Evolutionary conservation across 92 coral and sea anemone genomes (phyloP).

Genomic region (Paragorgia papillata): DNA sequence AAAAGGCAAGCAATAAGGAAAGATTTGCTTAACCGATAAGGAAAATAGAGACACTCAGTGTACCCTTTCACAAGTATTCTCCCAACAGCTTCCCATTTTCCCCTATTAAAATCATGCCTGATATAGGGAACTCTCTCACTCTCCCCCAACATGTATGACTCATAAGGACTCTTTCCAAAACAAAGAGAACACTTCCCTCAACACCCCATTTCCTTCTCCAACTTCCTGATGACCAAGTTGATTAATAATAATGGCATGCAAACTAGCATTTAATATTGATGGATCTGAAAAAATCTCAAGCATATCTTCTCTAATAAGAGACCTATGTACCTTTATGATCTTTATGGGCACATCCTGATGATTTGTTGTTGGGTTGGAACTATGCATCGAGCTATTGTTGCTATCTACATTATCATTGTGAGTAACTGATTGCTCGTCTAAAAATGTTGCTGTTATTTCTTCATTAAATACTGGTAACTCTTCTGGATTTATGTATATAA

Average conservation of each 20-base stretch:
- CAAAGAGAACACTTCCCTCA: conserved; percentile 55
- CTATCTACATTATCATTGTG: too few species aligned
- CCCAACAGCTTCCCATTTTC: conserved; percentile 63
- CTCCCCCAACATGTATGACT: conserved; percentile 60
- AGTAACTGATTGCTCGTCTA: too few species aligned
- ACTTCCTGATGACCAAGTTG: conserved; percentile 43
- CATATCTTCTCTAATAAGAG: conserved; percentile 30
- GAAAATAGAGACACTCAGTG: conserved; percentile 41
- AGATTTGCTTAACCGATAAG: conserved; percentile 38
- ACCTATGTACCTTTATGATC: conserved; percentile 48
- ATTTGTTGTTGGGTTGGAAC: too few species aligned
- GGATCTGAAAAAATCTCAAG: conserved; percentile 43
- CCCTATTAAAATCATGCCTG: conserved; percentile 55
- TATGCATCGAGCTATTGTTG: too few species aligned
- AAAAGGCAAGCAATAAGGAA: conserved; percentile 50
- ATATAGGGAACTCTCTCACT: conserved; percentile 58
- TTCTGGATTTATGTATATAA: too few species aligned
- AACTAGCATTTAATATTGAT: neutral
- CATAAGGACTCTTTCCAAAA: conserved; percentile 64
- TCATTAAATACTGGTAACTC: too few species aligned
- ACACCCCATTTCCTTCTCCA: conserved; percentile 56
- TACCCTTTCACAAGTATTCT: conserved; percentile 64
- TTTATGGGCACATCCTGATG: too few species aligned
- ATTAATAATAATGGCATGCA: conserved; percentile 48
- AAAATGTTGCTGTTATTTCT: too few species aligned